Conservation (phyloP, 2,888 invertebrate species). For the Chirona hameri region DNA sequence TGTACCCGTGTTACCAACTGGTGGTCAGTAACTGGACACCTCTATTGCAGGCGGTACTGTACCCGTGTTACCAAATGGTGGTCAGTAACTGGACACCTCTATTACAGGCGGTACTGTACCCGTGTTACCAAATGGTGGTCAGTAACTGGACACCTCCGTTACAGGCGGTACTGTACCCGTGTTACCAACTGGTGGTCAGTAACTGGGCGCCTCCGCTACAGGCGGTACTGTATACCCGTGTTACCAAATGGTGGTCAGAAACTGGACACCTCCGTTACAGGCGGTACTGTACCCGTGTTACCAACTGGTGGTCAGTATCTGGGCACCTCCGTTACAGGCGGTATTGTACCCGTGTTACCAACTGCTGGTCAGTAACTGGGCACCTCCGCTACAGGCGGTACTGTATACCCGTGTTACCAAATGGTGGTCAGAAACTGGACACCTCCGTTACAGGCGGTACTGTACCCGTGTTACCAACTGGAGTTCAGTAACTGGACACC, state of each 20-base stretch:
- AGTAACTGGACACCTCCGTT: constrained; percentile 74
- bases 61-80: constrained; percentile 75
- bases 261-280: constrained; percentile 68
- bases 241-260: constrained; percentile 72
- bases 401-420: constrained; percentile 75
- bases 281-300: constrained; percentile 64
- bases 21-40: constrained; percentile 79
- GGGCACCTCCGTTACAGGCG: constrained; percentile 64
- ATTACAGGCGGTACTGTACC: constrained; percentile 55
- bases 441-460: constrained; percentile 54
- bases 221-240: constrained; percentile 62
- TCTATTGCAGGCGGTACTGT: constrained; percentile 51
- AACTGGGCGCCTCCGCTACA: constrained; percentile 69
- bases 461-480: constrained; percentile 74
- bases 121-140: constrained; percentile 72
- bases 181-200: constrained; percentile 73
- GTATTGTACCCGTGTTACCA: constrained; percentile 71
- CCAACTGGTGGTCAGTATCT: constrained; percentile 72
- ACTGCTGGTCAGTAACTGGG: constrained; percentile 73
- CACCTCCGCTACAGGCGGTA: constrained; percentile 56
- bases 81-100: constrained; percentile 78
- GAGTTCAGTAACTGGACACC: constrained; percentile 79
- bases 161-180: constrained; percentile 58
- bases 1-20: constrained; percentile 74
- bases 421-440: constrained; percentile 76